A percentile compares a stretch with the other conserved stretches of the same genome.
These are phyloP conservation scores for Caenorhabditis sulstoni DNA, from an alignment of 2,888 invertebrate genomes.

Conservation along the genomic window DNA sequence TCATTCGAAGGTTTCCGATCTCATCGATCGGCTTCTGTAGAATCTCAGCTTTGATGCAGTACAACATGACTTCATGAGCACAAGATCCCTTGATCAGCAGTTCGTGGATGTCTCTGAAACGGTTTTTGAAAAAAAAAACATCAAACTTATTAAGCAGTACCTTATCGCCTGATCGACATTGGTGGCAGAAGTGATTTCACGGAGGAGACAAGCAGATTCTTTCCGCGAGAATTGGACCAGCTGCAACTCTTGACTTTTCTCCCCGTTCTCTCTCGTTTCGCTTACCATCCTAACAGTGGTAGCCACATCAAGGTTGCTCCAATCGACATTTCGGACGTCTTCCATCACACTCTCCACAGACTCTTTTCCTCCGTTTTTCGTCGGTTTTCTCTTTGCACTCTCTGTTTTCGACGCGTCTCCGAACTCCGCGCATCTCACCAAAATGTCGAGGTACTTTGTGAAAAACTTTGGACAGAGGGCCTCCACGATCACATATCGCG, in stretches of 20 bases:
- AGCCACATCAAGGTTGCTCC: conserved; percentile 55
- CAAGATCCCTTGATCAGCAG: conserved; percentile 44
- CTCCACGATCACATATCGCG: conserved; percentile 44
- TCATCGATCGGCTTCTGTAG: conserved; percentile 52
- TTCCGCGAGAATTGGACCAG: conserved; percentile 57
- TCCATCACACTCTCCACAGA: conserved; percentile 53
- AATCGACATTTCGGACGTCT: conserved; percentile 55
- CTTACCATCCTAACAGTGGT: conserved; percentile 53
- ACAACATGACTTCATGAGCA: conserved; percentile 51
- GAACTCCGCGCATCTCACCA: conserved; percentile 57
- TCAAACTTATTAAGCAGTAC: too few species aligned
- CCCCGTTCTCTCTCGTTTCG: background rate
- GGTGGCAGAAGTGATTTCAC: conserved; percentile 49
- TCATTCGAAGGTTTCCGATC: conserved; percentile 45
- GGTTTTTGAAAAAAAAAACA: too few species aligned
- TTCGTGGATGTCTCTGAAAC: conserved; percentile 46
- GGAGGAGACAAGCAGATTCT: conserved; percentile 51
- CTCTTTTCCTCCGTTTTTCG: conserved; percentile 22
- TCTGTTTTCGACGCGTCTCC: conserved; percentile 50
- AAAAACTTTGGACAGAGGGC: conserved; percentile 53
- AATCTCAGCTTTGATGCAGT: conserved; percentile 43
- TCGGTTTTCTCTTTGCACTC: background rate
- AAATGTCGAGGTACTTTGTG: conserved; percentile 53
- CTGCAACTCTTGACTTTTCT: background rate
- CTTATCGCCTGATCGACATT: conserved; percentile 57